Evolutionary conservation across 1,140 invertebrate species (phyloP).

Genomic region (Gryon sp.): DNA sequence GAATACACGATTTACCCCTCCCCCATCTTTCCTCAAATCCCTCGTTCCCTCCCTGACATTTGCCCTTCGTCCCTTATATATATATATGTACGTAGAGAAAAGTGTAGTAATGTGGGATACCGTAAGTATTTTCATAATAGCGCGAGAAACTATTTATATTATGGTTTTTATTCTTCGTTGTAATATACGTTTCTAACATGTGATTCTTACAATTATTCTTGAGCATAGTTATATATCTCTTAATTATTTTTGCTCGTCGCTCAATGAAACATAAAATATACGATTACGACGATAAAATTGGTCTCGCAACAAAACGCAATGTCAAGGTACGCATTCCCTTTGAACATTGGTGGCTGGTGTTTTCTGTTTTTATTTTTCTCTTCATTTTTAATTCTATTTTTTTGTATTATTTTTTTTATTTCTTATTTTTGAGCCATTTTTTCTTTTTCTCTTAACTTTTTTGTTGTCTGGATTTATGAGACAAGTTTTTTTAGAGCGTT

Average conservation of each 20-base stretch:
- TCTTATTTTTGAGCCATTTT: constrained; percentile 2
- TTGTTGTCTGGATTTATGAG: neutral
- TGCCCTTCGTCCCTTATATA: constrained; percentile 49
- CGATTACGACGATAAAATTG: constrained; percentile 43
- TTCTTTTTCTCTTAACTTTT: constrained; percentile 11
- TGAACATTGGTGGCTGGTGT: constrained; percentile 42
- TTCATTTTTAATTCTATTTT: neutral
- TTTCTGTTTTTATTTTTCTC: constrained; percentile 9
- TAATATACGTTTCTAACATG: constrained; percentile 63
- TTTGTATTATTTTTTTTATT: no score
- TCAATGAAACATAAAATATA: constrained; percentile 50
- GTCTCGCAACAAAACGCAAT: constrained; percentile 51
- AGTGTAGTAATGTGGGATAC: constrained; percentile 64
- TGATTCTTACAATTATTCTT: constrained; percentile 59
- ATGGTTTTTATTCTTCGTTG: constrained; percentile 62
- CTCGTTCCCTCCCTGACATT: neutral
- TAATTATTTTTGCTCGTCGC: constrained; percentile 50
- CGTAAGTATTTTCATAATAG: constrained; percentile 63
- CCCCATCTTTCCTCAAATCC: neutral
- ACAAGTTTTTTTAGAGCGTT: constrained; percentile 39
- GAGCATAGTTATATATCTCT: constrained; percentile 52
- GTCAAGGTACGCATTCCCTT: constrained; percentile 50
- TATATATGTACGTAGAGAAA: constrained; percentile 64
- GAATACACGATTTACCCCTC: constrained; percentile 42
- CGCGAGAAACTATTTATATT: constrained; percentile 62